phyloP scores from a whole-genome alignment of 2,888 invertebrate species.

The Caenorhabditis sp. region DNA sequence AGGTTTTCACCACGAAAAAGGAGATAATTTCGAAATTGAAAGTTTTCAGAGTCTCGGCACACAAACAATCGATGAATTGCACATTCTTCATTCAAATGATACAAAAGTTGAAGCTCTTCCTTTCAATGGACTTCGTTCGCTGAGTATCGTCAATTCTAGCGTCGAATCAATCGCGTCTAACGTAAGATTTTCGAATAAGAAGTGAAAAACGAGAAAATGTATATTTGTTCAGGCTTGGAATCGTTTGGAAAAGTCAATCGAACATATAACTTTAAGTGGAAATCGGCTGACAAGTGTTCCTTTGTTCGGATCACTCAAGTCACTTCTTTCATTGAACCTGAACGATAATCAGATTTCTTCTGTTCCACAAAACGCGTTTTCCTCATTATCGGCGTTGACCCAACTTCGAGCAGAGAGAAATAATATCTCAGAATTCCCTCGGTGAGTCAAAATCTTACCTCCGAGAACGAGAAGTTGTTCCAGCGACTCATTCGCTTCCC shows the following conservation, averaged over 20 bases:
- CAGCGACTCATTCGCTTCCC: constrained; percentile 62
- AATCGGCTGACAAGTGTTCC: constrained; percentile 59
- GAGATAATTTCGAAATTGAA: too few species aligned
- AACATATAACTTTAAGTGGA: constrained; percentile 48
- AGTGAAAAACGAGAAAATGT: constrained; percentile 1
- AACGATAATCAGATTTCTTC: constrained; percentile 39
- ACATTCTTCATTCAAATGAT: constrained; percentile 23
- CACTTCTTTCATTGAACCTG: constrained; percentile 47
- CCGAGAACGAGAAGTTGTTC: background rate
- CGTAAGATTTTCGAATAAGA: background rate
- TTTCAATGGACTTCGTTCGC: constrained; percentile 21
- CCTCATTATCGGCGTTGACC: constrained; percentile 13
- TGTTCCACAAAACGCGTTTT: constrained; percentile 18
- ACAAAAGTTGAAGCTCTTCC: constrained; percentile 23
- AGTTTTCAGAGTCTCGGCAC: constrained; percentile 33
- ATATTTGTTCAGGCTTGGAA: constrained; percentile 30
- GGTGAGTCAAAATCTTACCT: background rate
- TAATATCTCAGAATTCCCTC: constrained; percentile 54
- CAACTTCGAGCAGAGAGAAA: constrained; percentile 60
- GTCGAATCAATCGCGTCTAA: constrained; percentile 9
- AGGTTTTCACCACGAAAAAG: background rate
- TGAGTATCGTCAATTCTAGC: constrained; percentile 21
- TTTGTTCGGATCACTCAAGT: constrained; percentile 43
- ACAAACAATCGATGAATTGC: constrained; percentile 37
- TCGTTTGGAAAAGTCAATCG: constrained; percentile 20